Evolutionary conservation across 2,113 vertebrate species (phyloP).

Genomic region (Lepus europaeus): DNA sequence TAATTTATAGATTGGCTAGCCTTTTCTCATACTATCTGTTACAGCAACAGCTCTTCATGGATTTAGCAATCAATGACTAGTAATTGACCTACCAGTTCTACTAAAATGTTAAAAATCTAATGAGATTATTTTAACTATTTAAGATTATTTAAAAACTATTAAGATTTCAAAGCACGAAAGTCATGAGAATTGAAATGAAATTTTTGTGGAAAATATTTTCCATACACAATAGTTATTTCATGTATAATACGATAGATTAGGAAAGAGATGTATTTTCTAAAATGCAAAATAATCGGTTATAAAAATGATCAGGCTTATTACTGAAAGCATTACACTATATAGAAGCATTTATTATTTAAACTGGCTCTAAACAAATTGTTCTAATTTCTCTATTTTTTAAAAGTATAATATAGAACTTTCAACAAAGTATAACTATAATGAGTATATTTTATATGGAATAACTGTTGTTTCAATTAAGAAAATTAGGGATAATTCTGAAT

Average conservation of each 20-base stretch:
- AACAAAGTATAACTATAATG: not conserved
- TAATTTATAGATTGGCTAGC: slow-evolving; percentile 55
- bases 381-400: slow-evolving; percentile 25
- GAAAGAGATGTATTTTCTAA: not conserved
- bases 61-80: not conserved
- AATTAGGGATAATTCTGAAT: slow-evolving; percentile 50
- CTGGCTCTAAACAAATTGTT: not conserved
- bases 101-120: not conserved
- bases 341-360: slow-evolving; percentile 43
- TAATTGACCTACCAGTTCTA: not conserved
- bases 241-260: not conserved
- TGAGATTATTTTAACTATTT: not conserved
- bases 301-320: not conserved
- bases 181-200: not conserved
- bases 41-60: not conserved
- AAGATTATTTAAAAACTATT: not conserved
- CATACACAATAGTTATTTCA: not conserved
- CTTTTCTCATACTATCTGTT: slow-evolving; percentile 45
- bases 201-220: not conserved
- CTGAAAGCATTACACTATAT: not conserved
- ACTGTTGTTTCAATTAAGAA: slow-evolving; percentile 63
- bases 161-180: not conserved
- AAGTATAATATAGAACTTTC: not conserved
- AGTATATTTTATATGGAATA: slow-evolving; percentile 58
- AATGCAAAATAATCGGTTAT: slow-evolving; percentile 46